Conservation (phyloP, 2,888 invertebrate species). For the Drosophila kuntzei region DNA sequence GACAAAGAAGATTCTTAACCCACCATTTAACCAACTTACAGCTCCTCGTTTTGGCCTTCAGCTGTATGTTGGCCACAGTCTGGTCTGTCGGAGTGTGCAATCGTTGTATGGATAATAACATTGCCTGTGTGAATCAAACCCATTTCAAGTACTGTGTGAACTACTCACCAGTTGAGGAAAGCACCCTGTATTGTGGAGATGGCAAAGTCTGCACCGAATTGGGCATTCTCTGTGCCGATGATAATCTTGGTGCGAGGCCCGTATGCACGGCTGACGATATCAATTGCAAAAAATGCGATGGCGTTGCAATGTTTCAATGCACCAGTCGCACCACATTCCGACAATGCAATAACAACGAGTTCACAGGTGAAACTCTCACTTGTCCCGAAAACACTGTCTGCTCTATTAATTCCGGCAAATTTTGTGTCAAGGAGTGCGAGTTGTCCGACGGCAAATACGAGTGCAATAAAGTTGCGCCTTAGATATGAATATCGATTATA, state of each 20-base stretch:
- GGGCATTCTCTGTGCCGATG: slow-evolving; percentile 18
- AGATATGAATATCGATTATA: not conserved
- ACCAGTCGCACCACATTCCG: slow-evolving; percentile 72
- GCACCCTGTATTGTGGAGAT: slow-evolving; percentile 43
- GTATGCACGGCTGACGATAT: slow-evolving; percentile 23
- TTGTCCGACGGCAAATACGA: slow-evolving; percentile 44
- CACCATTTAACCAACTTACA: not conserved
- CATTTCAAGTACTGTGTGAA: slow-evolving; percentile 65
- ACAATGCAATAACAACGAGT: slow-evolving; percentile 52
- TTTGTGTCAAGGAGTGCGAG: slow-evolving; percentile 65
- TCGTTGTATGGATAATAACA: slow-evolving; percentile 59
- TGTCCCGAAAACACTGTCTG: slow-evolving; percentile 66
- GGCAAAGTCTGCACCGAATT: slow-evolving; percentile 60
- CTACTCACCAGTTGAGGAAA: slow-evolving; percentile 1
- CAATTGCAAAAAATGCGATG: slow-evolving; percentile 66
- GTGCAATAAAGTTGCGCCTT: slow-evolving; percentile 48
- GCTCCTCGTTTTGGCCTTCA: slow-evolving; percentile 36
- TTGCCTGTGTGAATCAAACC: slow-evolving; percentile 71
- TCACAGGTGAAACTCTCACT: not conserved
- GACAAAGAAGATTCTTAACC: no score
- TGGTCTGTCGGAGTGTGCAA: slow-evolving; percentile 48
- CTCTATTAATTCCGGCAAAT: slow-evolving; percentile 58
- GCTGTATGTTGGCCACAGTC: slow-evolving; percentile 19
- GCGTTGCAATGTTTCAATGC: slow-evolving; percentile 62
- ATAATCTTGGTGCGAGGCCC: not conserved